phyloP scores from a whole-genome alignment of 2,113 vertebrate genomes.

The Ophthalmolycus amberensis region DNA sequence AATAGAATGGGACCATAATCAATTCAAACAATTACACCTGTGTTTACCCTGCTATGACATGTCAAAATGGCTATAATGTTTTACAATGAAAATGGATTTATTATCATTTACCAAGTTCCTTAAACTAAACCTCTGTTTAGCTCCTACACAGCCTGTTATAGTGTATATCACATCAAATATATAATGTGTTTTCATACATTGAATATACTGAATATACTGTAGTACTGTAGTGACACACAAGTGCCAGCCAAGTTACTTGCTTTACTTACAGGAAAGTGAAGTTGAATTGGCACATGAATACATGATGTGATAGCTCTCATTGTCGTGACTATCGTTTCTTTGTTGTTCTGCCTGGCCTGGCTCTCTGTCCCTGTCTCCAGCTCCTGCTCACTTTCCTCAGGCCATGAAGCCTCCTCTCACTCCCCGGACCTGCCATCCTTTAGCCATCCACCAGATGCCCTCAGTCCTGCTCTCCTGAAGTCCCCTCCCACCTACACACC shows the following conservation, averaged over 20 bases:
- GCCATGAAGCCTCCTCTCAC: background rate
- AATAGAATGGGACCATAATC: too few relatives aligned
- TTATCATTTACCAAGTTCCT: background rate
- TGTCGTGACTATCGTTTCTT: background rate
- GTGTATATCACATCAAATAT: background rate
- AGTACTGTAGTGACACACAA: background rate
- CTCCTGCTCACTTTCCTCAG: background rate
- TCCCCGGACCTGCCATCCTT: background rate
- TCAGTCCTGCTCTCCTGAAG: background rate
- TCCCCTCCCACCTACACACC: background rate
- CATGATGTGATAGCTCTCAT: background rate
- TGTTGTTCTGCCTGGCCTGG: background rate
- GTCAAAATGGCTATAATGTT: background rate
- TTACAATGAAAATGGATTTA: background rate
- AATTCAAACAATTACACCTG: background rate
- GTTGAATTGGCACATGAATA: slow-evolving; percentile 5
- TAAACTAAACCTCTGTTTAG: background rate
- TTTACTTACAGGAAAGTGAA: background rate
- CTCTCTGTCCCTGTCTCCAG: too few relatives aligned
- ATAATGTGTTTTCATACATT: background rate
- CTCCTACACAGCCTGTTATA: background rate
- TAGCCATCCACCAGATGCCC: background rate
- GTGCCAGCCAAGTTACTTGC: background rate
- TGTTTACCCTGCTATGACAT: background rate
- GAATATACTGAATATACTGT: background rate